phyloP scores from a whole-genome alignment of 2,113 vertebrate genomes.

The Proterorhinus semilunaris region DNA sequence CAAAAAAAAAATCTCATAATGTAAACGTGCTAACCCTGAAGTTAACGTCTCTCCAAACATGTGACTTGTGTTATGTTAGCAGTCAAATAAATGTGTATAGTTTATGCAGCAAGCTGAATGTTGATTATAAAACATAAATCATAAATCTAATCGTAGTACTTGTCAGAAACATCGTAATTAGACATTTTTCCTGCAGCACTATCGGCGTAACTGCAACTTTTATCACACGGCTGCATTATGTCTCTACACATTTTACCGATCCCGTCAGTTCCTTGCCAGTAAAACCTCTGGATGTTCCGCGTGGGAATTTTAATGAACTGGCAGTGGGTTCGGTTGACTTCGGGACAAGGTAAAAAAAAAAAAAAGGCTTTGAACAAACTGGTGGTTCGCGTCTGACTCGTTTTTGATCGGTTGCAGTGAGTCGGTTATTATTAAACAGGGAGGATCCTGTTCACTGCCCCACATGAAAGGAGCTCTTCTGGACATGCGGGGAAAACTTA shows the following conservation, averaged over 20 bases:
- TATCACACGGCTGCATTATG: not conserved
- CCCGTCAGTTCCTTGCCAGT: slow-evolving; percentile 10
- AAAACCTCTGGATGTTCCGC: not conserved
- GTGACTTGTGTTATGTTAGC: no score
- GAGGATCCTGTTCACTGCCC: slow-evolving; percentile 56
- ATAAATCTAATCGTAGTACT: no score
- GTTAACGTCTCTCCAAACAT: no score
- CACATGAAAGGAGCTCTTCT: slow-evolving; percentile 43
- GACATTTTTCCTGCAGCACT: not conserved
- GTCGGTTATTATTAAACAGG: slow-evolving; percentile 37
- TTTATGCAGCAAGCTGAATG: no score
- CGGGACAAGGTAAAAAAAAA: slow-evolving; percentile 16
- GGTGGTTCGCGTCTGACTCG: slow-evolving; percentile 49
- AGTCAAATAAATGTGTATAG: no score
- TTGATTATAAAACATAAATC: no score
- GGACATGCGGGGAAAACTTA: slow-evolving; percentile 37
- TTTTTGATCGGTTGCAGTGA: slow-evolving; percentile 49
- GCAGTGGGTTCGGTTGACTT: slow-evolving; percentile 42
- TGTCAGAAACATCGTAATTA: no score
- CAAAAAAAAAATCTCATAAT: no score
- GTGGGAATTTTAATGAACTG: slow-evolving; percentile 48
- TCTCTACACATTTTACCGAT: not conserved
- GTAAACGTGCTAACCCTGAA: no score
- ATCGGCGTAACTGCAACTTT: not conserved
- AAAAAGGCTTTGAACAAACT: slow-evolving; percentile 34